Base-by-base conservation (phyloP, 2,797 vertebrate genomes). In the Gymnothorax reevesii region DNA sequence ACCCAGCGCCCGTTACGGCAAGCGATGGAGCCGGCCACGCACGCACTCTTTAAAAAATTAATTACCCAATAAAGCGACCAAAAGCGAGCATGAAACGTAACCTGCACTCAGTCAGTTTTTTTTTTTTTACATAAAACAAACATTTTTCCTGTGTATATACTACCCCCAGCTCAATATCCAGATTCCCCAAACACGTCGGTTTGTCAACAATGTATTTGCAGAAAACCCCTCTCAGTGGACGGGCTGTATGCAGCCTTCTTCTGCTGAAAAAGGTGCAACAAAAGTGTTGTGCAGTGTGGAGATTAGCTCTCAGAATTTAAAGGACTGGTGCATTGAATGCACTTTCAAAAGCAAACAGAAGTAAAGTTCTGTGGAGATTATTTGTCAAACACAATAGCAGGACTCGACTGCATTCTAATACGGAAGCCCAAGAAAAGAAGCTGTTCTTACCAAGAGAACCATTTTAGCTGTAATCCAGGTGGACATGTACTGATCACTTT, bases 11-110 rank as follows among this genome's bases (percentile, higher is more conserved):
- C 84, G 83, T 22, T 69, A 75, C 84, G 73, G 71, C 59, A 84
- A 49, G 86, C 83, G 77, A 59, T 20, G 69, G 57, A 87, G 42
- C 62, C 73, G 42, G 55, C 75, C 80, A 6, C 57, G 62, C 62
- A 82, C 33, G 55, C 79, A 60, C 60, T 10, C 22, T 64, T 60
- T 25, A 57, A 85, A 82, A 85, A 80, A 66, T 84, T 69, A 82
- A 71, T 59, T 69, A 17, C 57, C 73, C 75, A 71, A 59, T 82
- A 71, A 71, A 85, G 54, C 42, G 20, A 9, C 33, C 9, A 42
- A 69, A 42, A 75, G 33, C 25, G 4, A 57, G n/a, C 20, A 52
- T 87, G 25, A 57, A 55, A 42, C 57, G 52, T 57, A 75, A 12
- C 25, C 33, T 66, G 57, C 60, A 22, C 84, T 42, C 25, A 57